Evolutionary conservation across 2,113 vertebrate genomes (phyloP).

Genomic region (Cinclus mexicanus): DNA sequence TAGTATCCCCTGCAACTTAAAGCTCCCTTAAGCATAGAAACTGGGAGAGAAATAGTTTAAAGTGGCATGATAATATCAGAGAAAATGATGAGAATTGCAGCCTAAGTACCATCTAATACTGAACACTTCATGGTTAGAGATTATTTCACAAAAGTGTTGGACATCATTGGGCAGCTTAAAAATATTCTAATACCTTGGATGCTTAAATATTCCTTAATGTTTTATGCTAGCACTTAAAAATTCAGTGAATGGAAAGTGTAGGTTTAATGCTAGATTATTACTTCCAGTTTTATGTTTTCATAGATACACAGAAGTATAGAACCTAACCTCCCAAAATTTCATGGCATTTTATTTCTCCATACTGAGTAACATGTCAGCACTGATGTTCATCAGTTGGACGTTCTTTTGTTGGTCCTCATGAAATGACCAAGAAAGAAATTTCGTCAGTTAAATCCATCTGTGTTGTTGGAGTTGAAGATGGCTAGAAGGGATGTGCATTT

Average conservation of each 20-base stretch:
- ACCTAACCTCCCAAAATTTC: background rate
- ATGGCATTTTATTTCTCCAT: background rate
- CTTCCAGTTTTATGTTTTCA: constrained; percentile 41
- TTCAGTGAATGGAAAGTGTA: background rate
- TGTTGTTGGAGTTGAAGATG: background rate
- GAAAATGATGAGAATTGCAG: constrained; percentile 14
- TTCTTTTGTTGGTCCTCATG: background rate
- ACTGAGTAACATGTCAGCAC: background rate
- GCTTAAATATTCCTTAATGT: constrained; percentile 59
- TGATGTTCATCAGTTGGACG: background rate
- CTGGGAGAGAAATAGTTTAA: constrained; percentile 14
- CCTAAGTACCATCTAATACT: constrained; percentile 14
- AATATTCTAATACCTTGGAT: background rate
- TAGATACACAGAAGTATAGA: constrained; percentile 1
- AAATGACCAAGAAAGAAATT: background rate
- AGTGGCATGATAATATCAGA: background rate
- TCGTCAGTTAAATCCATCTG: background rate
- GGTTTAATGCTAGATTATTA: constrained; percentile 21
- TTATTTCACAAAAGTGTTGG: constrained; percentile 43
- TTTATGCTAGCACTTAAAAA: constrained; percentile 14
- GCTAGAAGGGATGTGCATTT: background rate
- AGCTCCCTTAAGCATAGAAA: constrained; percentile 15
- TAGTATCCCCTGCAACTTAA: constrained; percentile 1
- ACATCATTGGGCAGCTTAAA: constrained; percentile 22
- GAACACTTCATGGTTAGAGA: constrained; percentile 44